These are phyloP conservation scores for Leptopilina drosophilae DNA, from an alignment of 2,888 invertebrate species.

Conservation along the genomic window DNA sequence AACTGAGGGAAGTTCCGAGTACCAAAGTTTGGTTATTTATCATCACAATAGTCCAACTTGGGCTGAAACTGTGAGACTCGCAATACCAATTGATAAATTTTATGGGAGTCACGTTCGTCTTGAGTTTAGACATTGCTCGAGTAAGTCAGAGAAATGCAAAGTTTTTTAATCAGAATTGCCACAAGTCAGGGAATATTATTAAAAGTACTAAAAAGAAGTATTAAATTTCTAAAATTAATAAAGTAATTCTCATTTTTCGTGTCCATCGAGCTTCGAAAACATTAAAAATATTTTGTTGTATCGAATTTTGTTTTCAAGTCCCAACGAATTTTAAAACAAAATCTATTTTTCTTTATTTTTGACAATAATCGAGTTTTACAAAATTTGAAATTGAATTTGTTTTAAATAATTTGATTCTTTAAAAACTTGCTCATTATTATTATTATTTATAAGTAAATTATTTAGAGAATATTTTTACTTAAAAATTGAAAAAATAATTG, in stretches of 20 bases:
- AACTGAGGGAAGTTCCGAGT: constrained; percentile 84
- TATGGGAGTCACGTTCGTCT: constrained; percentile 94
- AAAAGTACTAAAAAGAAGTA: background rate
- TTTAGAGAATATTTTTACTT: background rate
- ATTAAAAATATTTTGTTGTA: no score
- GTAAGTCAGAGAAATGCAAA: constrained; percentile 79
- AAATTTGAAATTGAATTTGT: no score
- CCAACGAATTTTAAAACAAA: no score
- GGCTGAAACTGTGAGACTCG: constrained; percentile 92
- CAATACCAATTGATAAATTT: constrained; percentile 94
- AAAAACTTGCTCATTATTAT: background rate
- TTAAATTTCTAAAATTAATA: background rate
- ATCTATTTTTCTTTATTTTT: no score
- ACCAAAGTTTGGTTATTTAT: constrained; percentile 93
- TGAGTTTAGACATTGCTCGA: constrained; percentile 95
- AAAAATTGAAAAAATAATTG: no score
- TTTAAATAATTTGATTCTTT: no score
- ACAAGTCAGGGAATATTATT: background rate
- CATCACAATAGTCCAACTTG: constrained; percentile 96
- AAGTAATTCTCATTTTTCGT: no score
- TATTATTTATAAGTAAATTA: background rate
- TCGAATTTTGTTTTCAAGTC: no score
- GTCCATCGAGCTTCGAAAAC: no score
- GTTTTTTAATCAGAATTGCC: constrained; percentile 43
- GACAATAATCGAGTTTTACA: no score